phyloP scores from a whole-genome alignment of 1,140 invertebrate species.

The Branchinecta lynchi region DNA sequence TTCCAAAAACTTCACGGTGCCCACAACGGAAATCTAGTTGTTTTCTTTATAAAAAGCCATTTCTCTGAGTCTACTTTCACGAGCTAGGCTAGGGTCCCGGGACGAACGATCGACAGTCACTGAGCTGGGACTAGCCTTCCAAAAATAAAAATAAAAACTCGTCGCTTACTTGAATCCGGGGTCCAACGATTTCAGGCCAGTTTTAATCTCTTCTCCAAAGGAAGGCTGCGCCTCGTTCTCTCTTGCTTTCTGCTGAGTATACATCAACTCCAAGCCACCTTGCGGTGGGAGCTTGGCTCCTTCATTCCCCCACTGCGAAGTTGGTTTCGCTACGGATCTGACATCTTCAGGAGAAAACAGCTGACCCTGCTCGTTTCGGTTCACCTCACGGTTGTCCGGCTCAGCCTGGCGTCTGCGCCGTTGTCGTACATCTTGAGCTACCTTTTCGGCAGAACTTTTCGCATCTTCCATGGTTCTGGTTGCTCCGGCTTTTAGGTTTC shows the following conservation, averaged over 20 bases:
- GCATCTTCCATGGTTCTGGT: neutral
- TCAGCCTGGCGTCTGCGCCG: neutral
- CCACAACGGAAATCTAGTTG: too few relatives aligned
- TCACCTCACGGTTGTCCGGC: neutral
- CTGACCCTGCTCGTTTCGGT: neutral
- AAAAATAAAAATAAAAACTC: neutral
- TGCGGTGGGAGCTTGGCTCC: slow-evolving; percentile 14
- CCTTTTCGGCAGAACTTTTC: neutral
- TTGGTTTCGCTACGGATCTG: neutral
- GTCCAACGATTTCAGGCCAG: neutral
- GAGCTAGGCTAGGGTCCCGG: too few relatives aligned
- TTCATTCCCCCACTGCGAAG: neutral
- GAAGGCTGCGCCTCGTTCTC: slow-evolving; percentile 16
- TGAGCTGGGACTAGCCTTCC: too few relatives aligned
- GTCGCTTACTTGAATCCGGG: neutral
- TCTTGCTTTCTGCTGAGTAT: slow-evolving; percentile 16
- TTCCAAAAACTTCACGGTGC: too few relatives aligned
- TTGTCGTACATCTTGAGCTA: neutral
- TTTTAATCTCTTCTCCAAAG: slow-evolving; percentile 17
- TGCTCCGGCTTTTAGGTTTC: neutral
- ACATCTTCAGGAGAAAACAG: neutral
- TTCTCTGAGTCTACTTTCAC: too few relatives aligned
- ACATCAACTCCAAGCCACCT: slow-evolving; percentile 17
- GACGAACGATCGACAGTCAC: too few relatives aligned
- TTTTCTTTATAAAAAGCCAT: too few relatives aligned